Base-by-base conservation (phyloP, 2,797 vertebrate genomes). In the Hydrophis major region DNA sequence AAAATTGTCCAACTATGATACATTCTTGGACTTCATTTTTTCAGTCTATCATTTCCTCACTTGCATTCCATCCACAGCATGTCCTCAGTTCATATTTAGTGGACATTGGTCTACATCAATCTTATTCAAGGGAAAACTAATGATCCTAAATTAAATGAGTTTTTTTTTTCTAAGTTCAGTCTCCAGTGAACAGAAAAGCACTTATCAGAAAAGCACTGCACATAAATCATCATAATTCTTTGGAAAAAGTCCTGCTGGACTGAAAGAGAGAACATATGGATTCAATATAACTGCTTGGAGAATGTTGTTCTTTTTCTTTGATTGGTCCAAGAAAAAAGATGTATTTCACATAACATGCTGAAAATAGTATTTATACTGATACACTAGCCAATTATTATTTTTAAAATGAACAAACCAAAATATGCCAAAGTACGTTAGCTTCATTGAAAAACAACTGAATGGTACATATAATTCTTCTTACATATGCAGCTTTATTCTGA, bases 161-260 rank as follows among this genome's bases (percentile, higher is more conserved):
- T 91, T 94, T 94, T 94, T 94, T 92, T 94, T 5, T 87, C 59
- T 93, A 94, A 92, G 22, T 28, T 69, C 94, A 93, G 42, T 94
- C 93, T 95, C 94, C 87, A 93, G 91, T 90, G 92, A 96, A 89
- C 28, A 93, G 66, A 28, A 93, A 86, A 42, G 42, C 42, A 95
- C 92, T 95, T 90, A 89, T 25, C 60, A 89, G 89, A 93, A 95
- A 96, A 92, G 2, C 42, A 88, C 92, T 55, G 28, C 59, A 94
- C 47, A 95, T 94, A 96, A 94, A 95, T 96, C 93, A 95, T 61
- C 14, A 78, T 94, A 95, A 94, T 89, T 96, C 93, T 66, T 42
- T 94, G 56, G 63, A 60, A 87, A 93, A 95, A 94, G 55, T 89
- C 6, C 88, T 10, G 78, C 25, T 28, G 86, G 5, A 89, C 89